Percentiles rank a stretch among this genome's conserved stretches.
Conservation (phyloP, 2,888 invertebrate species). For the Caenorhabditis sinica region DNA sequence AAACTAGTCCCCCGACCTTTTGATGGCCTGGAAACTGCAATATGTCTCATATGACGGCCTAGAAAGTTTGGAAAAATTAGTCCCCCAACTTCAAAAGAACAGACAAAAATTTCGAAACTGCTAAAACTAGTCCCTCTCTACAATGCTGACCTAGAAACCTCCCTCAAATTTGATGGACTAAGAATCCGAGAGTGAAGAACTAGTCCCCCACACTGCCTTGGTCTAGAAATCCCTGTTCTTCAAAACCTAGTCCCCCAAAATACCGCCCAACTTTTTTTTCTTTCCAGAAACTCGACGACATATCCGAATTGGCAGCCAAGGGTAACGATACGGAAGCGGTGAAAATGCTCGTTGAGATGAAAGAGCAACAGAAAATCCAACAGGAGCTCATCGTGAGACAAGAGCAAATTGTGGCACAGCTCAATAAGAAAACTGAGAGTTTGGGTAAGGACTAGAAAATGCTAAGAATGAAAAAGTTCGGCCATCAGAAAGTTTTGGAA, state of each 20-base stretch:
- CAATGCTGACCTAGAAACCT: no score
- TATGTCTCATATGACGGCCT: no score
- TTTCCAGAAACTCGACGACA: conserved; percentile 72
- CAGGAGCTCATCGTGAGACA: conserved; percentile 74
- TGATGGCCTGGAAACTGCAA: no score
- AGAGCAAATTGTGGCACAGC: conserved; percentile 74
- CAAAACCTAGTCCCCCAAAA: neutral
- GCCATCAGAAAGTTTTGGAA: neutral
- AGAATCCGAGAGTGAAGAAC: neutral
- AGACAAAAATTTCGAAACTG: no score
- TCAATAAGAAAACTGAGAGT: conserved; percentile 73
- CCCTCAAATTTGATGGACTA: no score
- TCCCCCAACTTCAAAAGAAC: no score
- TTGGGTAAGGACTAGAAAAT: conserved; percentile 7
- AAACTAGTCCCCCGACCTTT: neutral
- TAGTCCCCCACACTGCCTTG: no score
- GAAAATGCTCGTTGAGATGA: conserved; percentile 74
- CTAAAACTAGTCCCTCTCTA: no score
- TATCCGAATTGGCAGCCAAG: conserved; percentile 72
- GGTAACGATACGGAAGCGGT: conserved; percentile 76
- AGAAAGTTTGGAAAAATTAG: no score
- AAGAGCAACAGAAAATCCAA: conserved; percentile 75
- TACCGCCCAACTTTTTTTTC: no score
- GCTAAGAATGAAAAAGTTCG: neutral
- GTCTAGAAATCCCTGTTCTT: neutral